Conservation (phyloP, 1,140 invertebrate genomes). For the Leptopilina boulardi region DNA sequence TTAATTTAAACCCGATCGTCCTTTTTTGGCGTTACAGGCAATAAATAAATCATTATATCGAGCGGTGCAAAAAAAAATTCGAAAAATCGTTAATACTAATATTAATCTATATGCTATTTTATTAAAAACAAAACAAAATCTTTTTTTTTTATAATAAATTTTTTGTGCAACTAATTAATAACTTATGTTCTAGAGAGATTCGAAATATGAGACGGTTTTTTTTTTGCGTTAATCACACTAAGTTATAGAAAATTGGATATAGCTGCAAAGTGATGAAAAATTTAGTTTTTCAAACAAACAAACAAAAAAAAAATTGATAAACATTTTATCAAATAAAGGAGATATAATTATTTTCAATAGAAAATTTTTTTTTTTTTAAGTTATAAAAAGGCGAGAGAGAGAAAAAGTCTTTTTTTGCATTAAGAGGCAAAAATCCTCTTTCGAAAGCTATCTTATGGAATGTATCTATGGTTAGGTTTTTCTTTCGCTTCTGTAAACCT, state of each 20-base stretch:
- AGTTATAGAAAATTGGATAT: not conserved
- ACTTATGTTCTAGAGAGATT: not conserved
- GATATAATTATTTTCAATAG: constrained; percentile 42
- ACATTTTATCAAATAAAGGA: constrained; percentile 37
- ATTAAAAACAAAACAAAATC: not conserved
- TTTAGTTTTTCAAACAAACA: not conserved
- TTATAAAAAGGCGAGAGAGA: constrained; percentile 31
- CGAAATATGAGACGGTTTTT: constrained; percentile 7
- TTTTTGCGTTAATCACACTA: not conserved
- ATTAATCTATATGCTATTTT: not conserved
- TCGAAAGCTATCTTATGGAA: constrained; percentile 25
- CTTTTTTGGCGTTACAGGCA: constrained; percentile 6
- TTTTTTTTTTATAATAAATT: not conserved
- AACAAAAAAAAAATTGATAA: not conserved
- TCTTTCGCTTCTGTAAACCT: not conserved
- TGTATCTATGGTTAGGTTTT: constrained; percentile 31
- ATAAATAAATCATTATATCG: constrained; percentile 21
- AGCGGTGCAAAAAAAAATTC: not conserved
- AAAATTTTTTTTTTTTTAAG: not conserved
- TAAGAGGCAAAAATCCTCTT: not conserved
- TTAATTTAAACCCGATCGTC: not conserved
- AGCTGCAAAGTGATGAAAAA: too few species aligned
- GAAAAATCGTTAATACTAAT: not conserved
- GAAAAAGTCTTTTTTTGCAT: constrained; percentile 27
- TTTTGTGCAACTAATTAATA: not conserved